A percentile compares a stretch with the other conserved stretches of the same genome.
Evolutionary conservation across 2,888 invertebrate species (phyloP).

Genomic region (Cryptosula pallasiana): DNA sequence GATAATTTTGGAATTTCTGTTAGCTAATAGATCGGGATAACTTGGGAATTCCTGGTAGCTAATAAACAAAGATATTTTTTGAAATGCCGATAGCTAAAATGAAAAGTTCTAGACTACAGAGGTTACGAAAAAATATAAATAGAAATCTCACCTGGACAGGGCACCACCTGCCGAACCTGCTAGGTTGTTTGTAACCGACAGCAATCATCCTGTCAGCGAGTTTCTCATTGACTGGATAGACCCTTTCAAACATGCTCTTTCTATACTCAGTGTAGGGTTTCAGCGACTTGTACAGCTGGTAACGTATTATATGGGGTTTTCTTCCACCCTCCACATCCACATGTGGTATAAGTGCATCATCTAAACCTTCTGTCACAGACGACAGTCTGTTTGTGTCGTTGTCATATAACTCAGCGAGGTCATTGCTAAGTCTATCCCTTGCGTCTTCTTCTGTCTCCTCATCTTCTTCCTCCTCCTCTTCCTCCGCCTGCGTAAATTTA

Average conservation of each 20-base stretch:
- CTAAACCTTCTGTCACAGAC: slow-evolving; percentile 46
- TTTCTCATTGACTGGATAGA: slow-evolving; percentile 45
- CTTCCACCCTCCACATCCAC: slow-evolving; percentile 43
- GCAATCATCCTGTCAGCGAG: slow-evolving; percentile 47
- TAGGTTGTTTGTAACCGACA: slow-evolving; percentile 50
- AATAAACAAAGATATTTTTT: too few relatives aligned
- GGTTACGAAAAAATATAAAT: too few relatives aligned
- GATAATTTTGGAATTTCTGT: too few relatives aligned
- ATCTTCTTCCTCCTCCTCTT: slow-evolving; percentile 52
- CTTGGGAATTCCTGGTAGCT: too few relatives aligned
- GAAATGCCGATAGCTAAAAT: too few relatives aligned
- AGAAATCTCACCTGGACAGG: slow-evolving; percentile 49
- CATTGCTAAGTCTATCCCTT: slow-evolving; percentile 47
- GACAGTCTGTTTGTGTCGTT: slow-evolving; percentile 44
- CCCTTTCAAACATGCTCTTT: slow-evolving; percentile 50
- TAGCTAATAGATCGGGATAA: too few relatives aligned
- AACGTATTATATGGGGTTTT: slow-evolving; percentile 50
- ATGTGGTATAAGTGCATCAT: slow-evolving; percentile 44
- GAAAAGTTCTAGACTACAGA: too few relatives aligned
- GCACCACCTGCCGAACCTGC: slow-evolving; percentile 53
- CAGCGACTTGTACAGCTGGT: slow-evolving; percentile 43
- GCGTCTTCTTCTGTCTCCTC: slow-evolving; percentile 52
- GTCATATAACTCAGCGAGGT: slow-evolving; percentile 47
- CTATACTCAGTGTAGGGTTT: slow-evolving; percentile 39
- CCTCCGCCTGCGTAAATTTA: slow-evolving; percentile 51